These are phyloP conservation scores for Aphyosemion australe DNA, from an alignment of 2,113 vertebrate genomes.

Conservation along the genomic window DNA sequence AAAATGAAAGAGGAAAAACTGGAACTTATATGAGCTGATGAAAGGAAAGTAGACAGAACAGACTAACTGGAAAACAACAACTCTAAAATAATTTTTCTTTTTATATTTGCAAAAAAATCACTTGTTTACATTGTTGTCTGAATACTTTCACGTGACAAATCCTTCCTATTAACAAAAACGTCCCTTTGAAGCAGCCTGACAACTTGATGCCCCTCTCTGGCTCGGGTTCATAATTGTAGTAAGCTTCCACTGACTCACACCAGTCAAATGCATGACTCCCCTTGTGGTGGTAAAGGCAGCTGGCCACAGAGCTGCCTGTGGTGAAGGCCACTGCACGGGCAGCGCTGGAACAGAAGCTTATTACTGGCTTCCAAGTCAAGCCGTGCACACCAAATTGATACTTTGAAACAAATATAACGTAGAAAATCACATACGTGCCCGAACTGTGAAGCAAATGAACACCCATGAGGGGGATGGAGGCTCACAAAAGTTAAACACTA, in stretches of 20 bases:
- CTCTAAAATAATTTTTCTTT: no score
- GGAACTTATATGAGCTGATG: no score
- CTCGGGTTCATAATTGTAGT: slow-evolving; percentile 19
- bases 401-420: slow-evolving; percentile 73
- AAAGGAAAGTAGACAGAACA: no score
- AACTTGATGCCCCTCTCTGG: slow-evolving; percentile 14
- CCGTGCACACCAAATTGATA: slow-evolving; percentile 71
- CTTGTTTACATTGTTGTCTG: no score
- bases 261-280: slow-evolving; percentile 47
- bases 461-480: slow-evolving; percentile 36
- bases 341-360: slow-evolving; percentile 76
- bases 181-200: slow-evolving; percentile 24
- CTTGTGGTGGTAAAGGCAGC: slow-evolving; percentile 50
- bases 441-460: slow-evolving; percentile 63
- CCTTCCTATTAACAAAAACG: not conserved
- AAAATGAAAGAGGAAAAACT: no score
- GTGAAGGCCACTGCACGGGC: slow-evolving; percentile 55
- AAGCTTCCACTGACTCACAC: slow-evolving; percentile 48
- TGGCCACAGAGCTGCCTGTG: slow-evolving; percentile 68
- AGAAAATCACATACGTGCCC: slow-evolving; percentile 72
- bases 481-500: slow-evolving; percentile 47
- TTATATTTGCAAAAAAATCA: no score
- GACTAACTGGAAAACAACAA: no score
- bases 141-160: no score
- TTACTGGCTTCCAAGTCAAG: slow-evolving; percentile 73